Evolutionary conservation across 2,113 vertebrate species (phyloP).

Genomic region (Cyrtonyx montezumae): DNA sequence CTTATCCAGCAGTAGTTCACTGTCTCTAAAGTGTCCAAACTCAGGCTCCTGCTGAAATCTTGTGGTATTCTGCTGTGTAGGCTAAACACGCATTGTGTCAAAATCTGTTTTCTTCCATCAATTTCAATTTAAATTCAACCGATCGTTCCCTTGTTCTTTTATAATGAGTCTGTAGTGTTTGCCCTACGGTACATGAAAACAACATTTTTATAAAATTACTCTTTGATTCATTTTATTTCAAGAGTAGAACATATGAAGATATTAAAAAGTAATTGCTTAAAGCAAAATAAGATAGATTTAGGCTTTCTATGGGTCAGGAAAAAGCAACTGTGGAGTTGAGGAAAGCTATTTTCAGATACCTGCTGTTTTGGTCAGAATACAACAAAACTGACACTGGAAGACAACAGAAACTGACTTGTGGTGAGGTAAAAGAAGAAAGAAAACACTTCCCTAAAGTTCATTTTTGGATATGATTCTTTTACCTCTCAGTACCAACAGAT

Average conservation of each 20-base stretch:
- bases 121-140: slow-evolving; percentile 36
- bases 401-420: neutral
- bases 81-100: neutral
- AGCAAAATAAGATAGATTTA: neutral
- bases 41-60: neutral
- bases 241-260: slow-evolving; percentile 11
- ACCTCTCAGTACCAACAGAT: neutral
- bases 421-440: neutral
- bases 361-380: slow-evolving; percentile 24
- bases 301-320: neutral
- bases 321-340: neutral
- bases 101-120: slow-evolving; percentile 29
- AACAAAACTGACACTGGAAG: neutral
- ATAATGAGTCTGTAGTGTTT: slow-evolving; percentile 11
- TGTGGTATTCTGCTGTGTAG: neutral
- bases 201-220: neutral
- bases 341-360: slow-evolving; percentile 11
- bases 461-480: neutral
- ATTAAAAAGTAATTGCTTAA: slow-evolving; percentile 22
- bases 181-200: neutral
- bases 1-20: neutral
- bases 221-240: slow-evolving; percentile 10
- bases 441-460: neutral
- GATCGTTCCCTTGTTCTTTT: slow-evolving; percentile 17
- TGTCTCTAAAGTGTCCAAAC: neutral